Percentiles rank a stretch among this genome's conserved stretches.
phyloP scores from a whole-genome alignment of 1,140 invertebrate genomes.

The Apis mellifera region DNA sequence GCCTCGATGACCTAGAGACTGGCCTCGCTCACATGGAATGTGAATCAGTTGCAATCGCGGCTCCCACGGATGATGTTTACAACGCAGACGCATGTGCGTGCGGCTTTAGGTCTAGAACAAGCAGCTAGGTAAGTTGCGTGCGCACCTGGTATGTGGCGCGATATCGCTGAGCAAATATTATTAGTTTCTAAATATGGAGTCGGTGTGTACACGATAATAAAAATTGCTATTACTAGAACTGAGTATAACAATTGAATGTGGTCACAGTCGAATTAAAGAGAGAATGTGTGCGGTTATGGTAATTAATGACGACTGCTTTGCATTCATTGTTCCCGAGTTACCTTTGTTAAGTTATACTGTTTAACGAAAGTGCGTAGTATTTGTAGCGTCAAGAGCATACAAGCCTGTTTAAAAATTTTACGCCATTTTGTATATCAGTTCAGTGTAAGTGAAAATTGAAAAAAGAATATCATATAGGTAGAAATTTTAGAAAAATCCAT shows the following conservation, averaged over 20 bases:
- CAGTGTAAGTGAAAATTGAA: too few species aligned
- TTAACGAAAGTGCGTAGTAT: neutral
- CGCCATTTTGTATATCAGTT: too few species aligned
- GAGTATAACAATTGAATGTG: neutral
- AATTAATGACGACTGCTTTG: conserved; percentile 7
- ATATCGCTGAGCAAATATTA: neutral
- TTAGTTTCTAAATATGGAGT: conserved; percentile 55
- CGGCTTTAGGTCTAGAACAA: conserved; percentile 35
- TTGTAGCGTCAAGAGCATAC: neutral
- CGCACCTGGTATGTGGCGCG: conserved; percentile 30
- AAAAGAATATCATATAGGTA: too few species aligned
- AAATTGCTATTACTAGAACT: conserved; percentile 57
- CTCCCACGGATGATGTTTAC: conserved; percentile 64
- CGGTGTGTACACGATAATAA: conserved; percentile 45
- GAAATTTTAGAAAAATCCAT: too few species aligned
- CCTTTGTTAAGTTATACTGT: neutral
- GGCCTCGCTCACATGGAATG: conserved; percentile 56
- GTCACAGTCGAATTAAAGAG: conserved; percentile 3
- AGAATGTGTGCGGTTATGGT: neutral
- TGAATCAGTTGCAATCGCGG: conserved; percentile 55
- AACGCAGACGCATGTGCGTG: conserved; percentile 19
- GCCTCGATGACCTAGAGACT: conserved; percentile 55
- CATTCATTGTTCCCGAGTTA: neutral
- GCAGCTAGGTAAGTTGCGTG: conserved; percentile 35
- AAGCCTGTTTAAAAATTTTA: too few species aligned